Evolutionary conservation across 2,888 invertebrate genomes (phyloP), one percentile per base, ranked within the genome.

Genomic region (Diplazon laetatorius): DNA sequence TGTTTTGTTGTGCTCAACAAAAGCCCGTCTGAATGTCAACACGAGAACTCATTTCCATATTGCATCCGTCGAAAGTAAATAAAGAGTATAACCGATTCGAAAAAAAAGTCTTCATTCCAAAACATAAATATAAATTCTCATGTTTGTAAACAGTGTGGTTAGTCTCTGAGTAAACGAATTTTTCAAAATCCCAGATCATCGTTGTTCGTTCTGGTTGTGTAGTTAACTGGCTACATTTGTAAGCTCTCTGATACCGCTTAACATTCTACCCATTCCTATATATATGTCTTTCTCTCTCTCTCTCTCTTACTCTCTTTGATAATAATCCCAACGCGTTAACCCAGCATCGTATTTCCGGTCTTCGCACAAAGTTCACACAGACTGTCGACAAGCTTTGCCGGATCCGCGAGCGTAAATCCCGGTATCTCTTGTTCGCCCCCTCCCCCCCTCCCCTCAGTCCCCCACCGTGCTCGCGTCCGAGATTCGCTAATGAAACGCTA

Each of bases 401-500:
- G 73, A 55, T 37, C 55, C 46, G 57, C 30, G 57, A 60, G 25
- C 65, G 46, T 20, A 48, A 22, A 39, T n/a, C 22, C 10, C 16
- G 10, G 30, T 57, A 30, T 16, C 37, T 62, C 50, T 42, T 60
- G 55, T 12, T 68, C 42, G n/a, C 35, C 52, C 39, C 35, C 44
- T 10, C 48, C 62, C n/a, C 14, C 42, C 10, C 52, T 25, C 10
- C 18, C 25, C 52, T 42, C 30, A 30, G 2, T 30, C 46, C 5
- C 50, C 62, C 12, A 12, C 44, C 12, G 42, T 30, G 6, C 18
- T 25, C 55, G 18, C 44, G 60, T 71, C 74, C 68, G 55, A 63
- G 73, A 68, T 70, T 78, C 76, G 76, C 83, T 82, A 82, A 84
- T 85, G 83, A 85, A 85, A 80, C 84, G 82, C 82, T 84, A 85